phyloP scores from a whole-genome alignment of 2,113 vertebrate genomes.

The Eolophus roseicapilla region DNA sequence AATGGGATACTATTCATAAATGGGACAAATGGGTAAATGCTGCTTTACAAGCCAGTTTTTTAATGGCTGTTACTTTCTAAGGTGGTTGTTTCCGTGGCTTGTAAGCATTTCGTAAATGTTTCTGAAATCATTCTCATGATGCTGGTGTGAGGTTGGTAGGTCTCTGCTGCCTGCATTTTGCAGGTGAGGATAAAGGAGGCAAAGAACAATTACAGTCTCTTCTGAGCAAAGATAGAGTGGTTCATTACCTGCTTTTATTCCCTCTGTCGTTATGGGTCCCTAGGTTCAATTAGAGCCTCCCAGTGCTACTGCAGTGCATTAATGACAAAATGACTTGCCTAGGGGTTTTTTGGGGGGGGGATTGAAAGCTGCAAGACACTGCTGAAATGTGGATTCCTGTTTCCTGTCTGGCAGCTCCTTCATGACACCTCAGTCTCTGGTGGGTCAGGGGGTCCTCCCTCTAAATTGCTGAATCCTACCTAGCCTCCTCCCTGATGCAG shows the following conservation, averaged over 20 bases:
- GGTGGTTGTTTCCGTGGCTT: not conserved
- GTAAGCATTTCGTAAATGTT: not conserved
- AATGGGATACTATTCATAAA: not conserved
- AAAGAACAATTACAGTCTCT: conserved; percentile 42
- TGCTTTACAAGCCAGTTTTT: not conserved
- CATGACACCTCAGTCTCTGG: not conserved
- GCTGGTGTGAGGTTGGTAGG: not conserved
- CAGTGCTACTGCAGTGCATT: not conserved
- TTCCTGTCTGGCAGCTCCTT: not conserved
- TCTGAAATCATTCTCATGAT: not conserved
- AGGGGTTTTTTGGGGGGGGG: not conserved
- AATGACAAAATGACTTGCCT: conserved; percentile 44
- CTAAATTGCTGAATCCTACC: not conserved
- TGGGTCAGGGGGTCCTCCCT: not conserved
- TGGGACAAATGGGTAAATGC: not conserved
- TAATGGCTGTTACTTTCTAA: conserved; percentile 13
- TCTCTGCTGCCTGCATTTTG: not conserved
- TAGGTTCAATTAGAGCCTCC: conserved; percentile 55
- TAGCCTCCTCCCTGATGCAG: not conserved
- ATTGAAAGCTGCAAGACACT: not conserved
- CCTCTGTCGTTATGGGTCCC: conserved; percentile 43
- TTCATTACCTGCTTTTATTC: conserved; percentile 60
- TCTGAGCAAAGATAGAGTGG: conserved; percentile 48
- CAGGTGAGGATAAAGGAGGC: not conserved
- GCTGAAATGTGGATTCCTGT: not conserved